Conservation (phyloP, 2,888 invertebrate species). For the Syrphus vitripennis region DNA sequence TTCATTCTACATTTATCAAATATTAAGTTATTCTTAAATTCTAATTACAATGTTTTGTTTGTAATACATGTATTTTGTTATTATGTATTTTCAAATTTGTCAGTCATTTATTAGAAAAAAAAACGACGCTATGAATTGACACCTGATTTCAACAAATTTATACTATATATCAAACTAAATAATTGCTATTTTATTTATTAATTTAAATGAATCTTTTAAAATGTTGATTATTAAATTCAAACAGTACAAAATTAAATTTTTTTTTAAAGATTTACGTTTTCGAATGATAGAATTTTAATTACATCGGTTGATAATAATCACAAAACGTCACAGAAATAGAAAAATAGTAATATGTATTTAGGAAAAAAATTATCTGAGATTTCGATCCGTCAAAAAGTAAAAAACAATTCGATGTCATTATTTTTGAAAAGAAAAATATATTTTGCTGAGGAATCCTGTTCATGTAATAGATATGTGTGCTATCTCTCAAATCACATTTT, state of each 20-base stretch:
- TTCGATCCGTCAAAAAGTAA: no score
- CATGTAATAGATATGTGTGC: no score
- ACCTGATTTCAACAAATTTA: background rate
- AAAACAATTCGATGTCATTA: no score
- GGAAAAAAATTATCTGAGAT: no score
- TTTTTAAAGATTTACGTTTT: background rate
- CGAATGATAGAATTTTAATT: background rate
- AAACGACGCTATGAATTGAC: background rate
- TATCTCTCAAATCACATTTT: no score
- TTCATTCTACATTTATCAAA: background rate
- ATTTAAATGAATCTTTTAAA: background rate
- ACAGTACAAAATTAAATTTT: background rate
- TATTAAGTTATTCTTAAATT: constrained; percentile 1
- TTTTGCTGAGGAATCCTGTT: no score
- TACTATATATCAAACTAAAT: background rate
- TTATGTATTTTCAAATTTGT: constrained; percentile 23
- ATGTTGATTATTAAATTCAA: background rate
- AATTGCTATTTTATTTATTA: background rate
- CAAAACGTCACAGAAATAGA: no score
- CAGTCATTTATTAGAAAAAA: constrained; percentile 37
- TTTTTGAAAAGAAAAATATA: no score
- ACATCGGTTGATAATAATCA: no score
- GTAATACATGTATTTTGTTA: background rate
- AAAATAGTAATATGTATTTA: no score
- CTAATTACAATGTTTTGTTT: constrained; percentile 15